phyloP scores from a whole-genome alignment of 2,797 vertebrate species.

The Spea hammondii region DNA sequence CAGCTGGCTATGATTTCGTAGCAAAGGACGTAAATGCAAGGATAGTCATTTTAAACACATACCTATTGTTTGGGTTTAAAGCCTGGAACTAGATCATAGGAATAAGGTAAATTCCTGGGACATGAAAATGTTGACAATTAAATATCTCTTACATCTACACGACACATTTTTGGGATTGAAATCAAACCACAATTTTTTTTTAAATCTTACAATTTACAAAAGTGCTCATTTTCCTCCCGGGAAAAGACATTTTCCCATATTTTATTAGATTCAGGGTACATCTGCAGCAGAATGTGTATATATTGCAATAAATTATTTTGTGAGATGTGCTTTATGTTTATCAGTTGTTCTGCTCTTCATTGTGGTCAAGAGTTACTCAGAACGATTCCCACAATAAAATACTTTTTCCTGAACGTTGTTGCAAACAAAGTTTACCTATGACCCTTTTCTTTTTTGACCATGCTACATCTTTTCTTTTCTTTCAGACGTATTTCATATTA shows the following conservation, averaged over 20 bases:
- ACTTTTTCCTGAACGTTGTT: no score
- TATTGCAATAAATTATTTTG: background rate
- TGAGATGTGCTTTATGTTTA: background rate
- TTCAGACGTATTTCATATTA: no score
- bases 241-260: constrained; percentile 3
- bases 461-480: no score
- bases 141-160: constrained; percentile 10
- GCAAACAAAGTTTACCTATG: no score
- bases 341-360: background rate
- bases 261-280: background rate
- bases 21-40: background rate
- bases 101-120: constrained; percentile 23
- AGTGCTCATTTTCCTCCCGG: constrained; percentile 14
- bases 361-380: no score
- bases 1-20: constrained; percentile 3
- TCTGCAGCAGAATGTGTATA: constrained; percentile 5
- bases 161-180: constrained; percentile 21
- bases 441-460: no score
- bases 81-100: constrained; percentile 20
- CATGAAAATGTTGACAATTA: constrained; percentile 25
- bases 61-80: constrained; percentile 16
- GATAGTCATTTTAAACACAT: constrained; percentile 3
- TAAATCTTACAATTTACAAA: background rate
- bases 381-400: background rate
- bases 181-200: constrained; percentile 24